Evolutionary conservation across 2,888 invertebrate species (phyloP), one percentile per base, ranked within the genome.

Genomic region (Leptinotarsa tumamoca): DNA sequence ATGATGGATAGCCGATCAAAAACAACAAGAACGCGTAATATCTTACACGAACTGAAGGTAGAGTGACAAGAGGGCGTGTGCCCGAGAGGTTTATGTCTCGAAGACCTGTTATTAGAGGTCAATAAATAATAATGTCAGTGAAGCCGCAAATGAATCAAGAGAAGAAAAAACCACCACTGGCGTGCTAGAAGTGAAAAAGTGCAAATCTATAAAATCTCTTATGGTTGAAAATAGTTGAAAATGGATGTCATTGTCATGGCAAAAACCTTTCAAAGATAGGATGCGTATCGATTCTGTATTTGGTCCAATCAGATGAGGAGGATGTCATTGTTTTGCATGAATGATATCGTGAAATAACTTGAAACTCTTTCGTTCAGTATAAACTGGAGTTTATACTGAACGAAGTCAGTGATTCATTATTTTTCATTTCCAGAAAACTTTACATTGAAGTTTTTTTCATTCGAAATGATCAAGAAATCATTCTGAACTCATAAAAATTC

Each of bases 71-170:
- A 75, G 81, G 85, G 84, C 84, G 84, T 83, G 78, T 66, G 80
- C 75, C 76, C 71, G 78, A 78, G 82, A 84, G 79, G 83, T 84
- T 84, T 84, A 84, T 84, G 83, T 83, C 82, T 81, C 79, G 76
- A 81, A 80, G 82, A 81, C 80, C 84, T 83, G 82, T 85, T 84
- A 85, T 85, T 85, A 85, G 83, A 81, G 84, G 81, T 80, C 83
- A 81, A 85, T 85, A 85, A 85, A 85, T 85, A 84, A 83, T 84
- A 81, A 79, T 81, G 81, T 83, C 84, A 80, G 81, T 75, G 77
- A 81, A 78, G 82, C 79, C 79, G 82, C 79, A 81, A 83, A 84
- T 84, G 83, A 84, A 84, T 84, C 84, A 83, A 83, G 80, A 72
- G 78, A 73, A 78, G 72, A 74, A 77, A 73, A 76, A 76, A 54